Evolutionary conservation across 2,888 invertebrate genomes (phyloP), one percentile per base, ranked within the genome.

Genomic region (Ophonus ardosiacus): DNA sequence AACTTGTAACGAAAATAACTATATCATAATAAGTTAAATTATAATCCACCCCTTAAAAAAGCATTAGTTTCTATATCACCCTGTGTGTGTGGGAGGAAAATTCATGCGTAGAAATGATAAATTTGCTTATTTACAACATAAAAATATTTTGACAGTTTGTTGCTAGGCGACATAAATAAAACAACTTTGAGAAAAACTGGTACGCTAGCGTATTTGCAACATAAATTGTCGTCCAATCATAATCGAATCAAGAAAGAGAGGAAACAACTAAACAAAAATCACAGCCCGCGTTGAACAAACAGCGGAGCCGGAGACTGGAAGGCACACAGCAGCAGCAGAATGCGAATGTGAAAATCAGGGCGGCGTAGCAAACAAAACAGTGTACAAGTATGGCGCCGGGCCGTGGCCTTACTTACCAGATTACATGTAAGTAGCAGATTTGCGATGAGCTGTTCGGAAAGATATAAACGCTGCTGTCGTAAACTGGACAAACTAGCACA

Each of bases 191-290:
- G 18, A 43, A 43, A 43, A 74, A 78, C 15, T 56, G 31, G 57
- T 7, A 18, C 56, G 15, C 31, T 31, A 38, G 24, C 31, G 31
- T 31, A 78, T 57, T 78, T 78, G 78, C 78, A 78, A 57, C 78
- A 78, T 78, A 78, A 78, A 65, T 81, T 81, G 81, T 81, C 51
- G 40, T 40, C 81, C 81, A 81, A 80, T 81, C 81, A 81, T 81
- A 81, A 65, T 81, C 81, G 81, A 40, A 81, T 81, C 81, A 81
- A 81, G 81, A 65, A 81, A 15, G 65, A 63, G 61, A 43, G 51
- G 81, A 65, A 65, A 81, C 63, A 51, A 81, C 81, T 63, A 81
- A 81, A 81, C 81, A 81, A 81, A 81, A 81, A 81, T 65, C 63
- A 43, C 65, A 61, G 61, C 10, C 18, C 38, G n/a, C 21, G 56